These are phyloP conservation scores for Scaptomyza tumidula DNA, from an alignment of 2,888 invertebrate genomes.

Conservation along the genomic window DNA sequence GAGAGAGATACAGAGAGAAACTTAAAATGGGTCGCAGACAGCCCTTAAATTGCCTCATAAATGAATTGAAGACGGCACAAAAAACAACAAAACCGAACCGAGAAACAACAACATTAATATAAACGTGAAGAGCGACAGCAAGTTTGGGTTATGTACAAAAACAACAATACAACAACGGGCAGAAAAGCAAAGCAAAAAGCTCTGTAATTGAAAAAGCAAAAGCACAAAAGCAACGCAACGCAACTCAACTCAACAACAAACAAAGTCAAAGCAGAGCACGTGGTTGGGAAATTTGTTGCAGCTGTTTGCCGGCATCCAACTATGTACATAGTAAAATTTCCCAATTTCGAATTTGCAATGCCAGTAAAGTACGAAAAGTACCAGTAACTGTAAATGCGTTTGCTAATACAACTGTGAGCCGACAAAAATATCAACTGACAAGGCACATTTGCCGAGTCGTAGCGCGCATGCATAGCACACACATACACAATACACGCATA, in stretches of 20 bases:
- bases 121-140: conserved; percentile 21
- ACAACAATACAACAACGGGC: conserved; percentile 1
- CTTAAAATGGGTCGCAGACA: conserved; percentile 72
- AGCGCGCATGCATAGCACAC: conserved; percentile 42
- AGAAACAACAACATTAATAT: conserved; percentile 1
- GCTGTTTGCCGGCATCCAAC: conserved; percentile 25
- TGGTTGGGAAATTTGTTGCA: conserved; percentile 55
- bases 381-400: conserved; percentile 29
- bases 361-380: conserved; percentile 21
- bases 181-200: conserved; percentile 5
- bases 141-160: conserved; percentile 59
- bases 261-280: conserved; percentile 55
- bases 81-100: conserved; percentile 3
- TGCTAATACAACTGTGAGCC: conserved; percentile 25
- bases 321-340: conserved; percentile 39
- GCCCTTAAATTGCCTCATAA: conserved; percentile 72
- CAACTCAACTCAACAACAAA: not conserved
- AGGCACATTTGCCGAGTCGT: conserved; percentile 48
- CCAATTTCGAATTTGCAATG: conserved; percentile 58
- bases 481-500: conserved; percentile 15
- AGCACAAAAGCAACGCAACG: conserved; percentile 15
- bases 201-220: not conserved
- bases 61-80: conserved; percentile 66
- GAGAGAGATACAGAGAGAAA: conserved; percentile 31
- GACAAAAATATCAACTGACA: conserved; percentile 35